phyloP scores from a whole-genome alignment of 2,113 vertebrate genomes.

The Cinclus mexicanus region DNA sequence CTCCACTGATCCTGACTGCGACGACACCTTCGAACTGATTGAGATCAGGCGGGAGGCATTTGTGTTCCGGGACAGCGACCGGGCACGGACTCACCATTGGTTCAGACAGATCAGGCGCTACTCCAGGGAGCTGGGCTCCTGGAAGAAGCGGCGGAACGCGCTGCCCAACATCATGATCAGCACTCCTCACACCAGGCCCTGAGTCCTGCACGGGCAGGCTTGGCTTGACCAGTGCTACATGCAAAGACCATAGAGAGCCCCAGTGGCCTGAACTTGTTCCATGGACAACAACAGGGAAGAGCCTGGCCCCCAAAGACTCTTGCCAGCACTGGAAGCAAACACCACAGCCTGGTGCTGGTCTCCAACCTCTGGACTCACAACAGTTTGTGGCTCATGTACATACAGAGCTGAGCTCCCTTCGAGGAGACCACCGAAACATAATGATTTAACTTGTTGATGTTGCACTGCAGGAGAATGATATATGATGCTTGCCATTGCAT shows the following conservation, averaged over 20 bases:
- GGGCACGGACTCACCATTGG: constrained; percentile 89
- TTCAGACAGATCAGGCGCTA: constrained; percentile 86
- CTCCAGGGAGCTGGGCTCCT: constrained; percentile 83
- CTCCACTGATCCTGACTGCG: constrained; percentile 84
- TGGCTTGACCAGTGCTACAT: background rate
- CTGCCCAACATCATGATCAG: constrained; percentile 95
- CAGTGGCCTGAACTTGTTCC: background rate
- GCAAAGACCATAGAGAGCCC: background rate
- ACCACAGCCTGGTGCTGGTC: background rate
- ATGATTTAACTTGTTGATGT: constrained; percentile 45
- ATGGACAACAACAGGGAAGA: background rate
- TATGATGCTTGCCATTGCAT: constrained; percentile 64
- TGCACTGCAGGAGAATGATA: constrained; percentile 53
- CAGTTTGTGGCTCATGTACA: background rate
- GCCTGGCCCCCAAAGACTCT: background rate
- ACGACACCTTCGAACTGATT: constrained; percentile 89
- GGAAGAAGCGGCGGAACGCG: constrained; percentile 89
- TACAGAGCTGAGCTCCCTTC: background rate
- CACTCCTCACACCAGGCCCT: constrained; percentile 84
- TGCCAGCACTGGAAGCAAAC: background rate
- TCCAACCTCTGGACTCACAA: constrained; percentile 8
- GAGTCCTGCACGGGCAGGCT: constrained; percentile 12
- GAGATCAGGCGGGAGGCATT: constrained; percentile 88
- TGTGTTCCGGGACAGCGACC: constrained; percentile 87
- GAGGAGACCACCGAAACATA: constrained; percentile 1